A percentile compares a stretch with the other conserved stretches of the same genome.
phyloP scores from a whole-genome alignment of 2,113 vertebrate species.

The Phylloscopus trochilus region DNA sequence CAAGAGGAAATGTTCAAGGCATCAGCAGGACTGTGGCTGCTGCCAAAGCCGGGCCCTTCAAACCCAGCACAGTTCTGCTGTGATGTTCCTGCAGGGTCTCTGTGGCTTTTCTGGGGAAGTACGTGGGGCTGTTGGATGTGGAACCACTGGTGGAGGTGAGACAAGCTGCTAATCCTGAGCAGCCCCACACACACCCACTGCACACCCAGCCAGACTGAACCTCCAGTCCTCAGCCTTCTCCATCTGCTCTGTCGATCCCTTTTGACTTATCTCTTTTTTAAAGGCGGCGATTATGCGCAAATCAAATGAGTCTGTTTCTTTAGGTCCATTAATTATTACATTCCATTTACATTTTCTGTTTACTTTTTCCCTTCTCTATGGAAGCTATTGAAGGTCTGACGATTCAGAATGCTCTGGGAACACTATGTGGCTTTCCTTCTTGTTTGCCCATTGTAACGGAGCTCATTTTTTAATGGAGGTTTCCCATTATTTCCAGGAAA shows the following conservation, averaged over 20 bases:
- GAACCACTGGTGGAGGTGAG: background rate
- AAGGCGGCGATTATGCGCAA: conserved; percentile 18
- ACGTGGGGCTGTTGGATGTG: background rate
- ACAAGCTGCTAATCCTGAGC: background rate
- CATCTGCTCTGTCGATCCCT: background rate
- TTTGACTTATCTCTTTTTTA: conserved; percentile 20
- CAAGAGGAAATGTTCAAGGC: background rate
- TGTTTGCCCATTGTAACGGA: conserved; percentile 61
- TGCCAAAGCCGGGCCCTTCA: background rate
- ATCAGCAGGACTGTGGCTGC: background rate
- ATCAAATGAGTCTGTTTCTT: conserved; percentile 14
- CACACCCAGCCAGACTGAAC: background rate
- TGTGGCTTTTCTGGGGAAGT: background rate
- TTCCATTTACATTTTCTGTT: conserved; percentile 60
- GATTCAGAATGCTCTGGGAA: conserved; percentile 54
- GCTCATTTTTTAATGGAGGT: conserved; percentile 70
- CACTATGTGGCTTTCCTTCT: conserved; percentile 47
- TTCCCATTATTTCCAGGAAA: conserved; percentile 68
- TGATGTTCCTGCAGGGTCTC: background rate
- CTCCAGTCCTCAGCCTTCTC: background rate
- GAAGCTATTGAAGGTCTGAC: conserved; percentile 27
- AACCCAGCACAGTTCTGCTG: background rate
- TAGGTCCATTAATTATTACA: conserved; percentile 40
- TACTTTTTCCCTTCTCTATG: conserved; percentile 24
- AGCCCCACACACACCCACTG: background rate